phyloP scores from a whole-genome alignment of 2,888 invertebrate species.

The Oligia strigilis region DNA sequence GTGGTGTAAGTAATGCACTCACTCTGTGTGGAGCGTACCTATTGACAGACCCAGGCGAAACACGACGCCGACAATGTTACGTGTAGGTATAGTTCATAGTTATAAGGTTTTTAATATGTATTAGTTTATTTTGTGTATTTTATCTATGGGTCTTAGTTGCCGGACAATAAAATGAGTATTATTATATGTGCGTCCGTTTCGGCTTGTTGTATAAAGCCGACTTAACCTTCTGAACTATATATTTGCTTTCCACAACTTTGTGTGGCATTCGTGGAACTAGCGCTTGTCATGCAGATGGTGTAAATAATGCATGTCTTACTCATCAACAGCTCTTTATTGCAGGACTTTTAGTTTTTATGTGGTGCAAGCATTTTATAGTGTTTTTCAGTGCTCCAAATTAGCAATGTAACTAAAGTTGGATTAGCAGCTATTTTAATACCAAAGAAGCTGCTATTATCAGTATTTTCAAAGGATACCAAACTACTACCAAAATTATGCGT shows the following conservation, averaged over 20 bases:
- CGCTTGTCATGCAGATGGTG: slow-evolving; percentile 51
- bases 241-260: slow-evolving; percentile 24
- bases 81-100: too few species aligned
- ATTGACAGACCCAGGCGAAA: too few species aligned
- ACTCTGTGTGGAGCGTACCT: neutral
- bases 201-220: rapidly evolving
- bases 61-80: too few species aligned
- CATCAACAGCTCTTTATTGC: slow-evolving; percentile 40
- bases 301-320: slow-evolving; percentile 61
- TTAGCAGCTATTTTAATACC: neutral
- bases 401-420: neutral
- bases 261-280: slow-evolving; percentile 35
- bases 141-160: too few species aligned
- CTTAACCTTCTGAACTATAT: slow-evolving; percentile 24
- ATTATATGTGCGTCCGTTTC: neutral
- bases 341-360: slow-evolving; percentile 25
- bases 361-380: neutral
- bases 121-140: too few species aligned
- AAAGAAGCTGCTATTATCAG: neutral
- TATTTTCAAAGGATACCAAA: too few species aligned
- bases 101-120: too few species aligned
- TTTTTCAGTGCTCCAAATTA: neutral
- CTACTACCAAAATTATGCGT: neutral
- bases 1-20: neutral
- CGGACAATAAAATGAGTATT: too few species aligned